Evolutionary conservation across 2,797 vertebrate species (phyloP), one percentile per base, ranked within the genome.

Genomic region (Thalassophryne amazonica): DNA sequence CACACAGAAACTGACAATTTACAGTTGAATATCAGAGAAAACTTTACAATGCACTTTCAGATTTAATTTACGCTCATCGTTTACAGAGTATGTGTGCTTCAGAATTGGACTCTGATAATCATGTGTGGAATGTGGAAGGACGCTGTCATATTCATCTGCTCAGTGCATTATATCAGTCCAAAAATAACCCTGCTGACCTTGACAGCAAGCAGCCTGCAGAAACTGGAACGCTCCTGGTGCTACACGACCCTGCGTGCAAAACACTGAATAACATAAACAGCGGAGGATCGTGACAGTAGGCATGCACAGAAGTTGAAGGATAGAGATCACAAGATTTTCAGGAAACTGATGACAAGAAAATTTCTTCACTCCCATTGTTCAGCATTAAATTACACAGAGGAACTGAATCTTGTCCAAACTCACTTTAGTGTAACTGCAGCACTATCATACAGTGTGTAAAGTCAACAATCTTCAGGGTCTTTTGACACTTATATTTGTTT

Each of bases 121-220:
- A 80, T 55, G 61, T 76, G 69, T 71, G 69, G 67, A 76, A 83
- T 73, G 62, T 81, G 39, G 43, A 76, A 30, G 19, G 76, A 31
- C 15, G 7, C 41, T 67, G 66, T 14, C 42, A 78, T 54, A 33
- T 73, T 72, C 61, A 20, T 59, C 34, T 34, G 30, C 34, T 27
- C 34, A 18, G 22, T 55, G 22, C 34, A 46, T 18, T 13, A 31
- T 10, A 40, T 17, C 0, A 9, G 25, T 15, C 56, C 34, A 8
- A 30, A n/a, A 24, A 18, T 48, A 32, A 22, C 38, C 33, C 15
- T 3, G 35, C 37, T 60, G 47, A 64, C 45, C 43, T 48, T 43
- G 3, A 10, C 34, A 43, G 13, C 14, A 53, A 54, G 11, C 15
- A 15, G 29, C 19, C 24, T 24, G 3, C 22, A 8, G 7, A 22